Evolutionary conservation across 2,797 vertebrate species (phyloP).

Genomic region (Brachyalestes nurse): DNA sequence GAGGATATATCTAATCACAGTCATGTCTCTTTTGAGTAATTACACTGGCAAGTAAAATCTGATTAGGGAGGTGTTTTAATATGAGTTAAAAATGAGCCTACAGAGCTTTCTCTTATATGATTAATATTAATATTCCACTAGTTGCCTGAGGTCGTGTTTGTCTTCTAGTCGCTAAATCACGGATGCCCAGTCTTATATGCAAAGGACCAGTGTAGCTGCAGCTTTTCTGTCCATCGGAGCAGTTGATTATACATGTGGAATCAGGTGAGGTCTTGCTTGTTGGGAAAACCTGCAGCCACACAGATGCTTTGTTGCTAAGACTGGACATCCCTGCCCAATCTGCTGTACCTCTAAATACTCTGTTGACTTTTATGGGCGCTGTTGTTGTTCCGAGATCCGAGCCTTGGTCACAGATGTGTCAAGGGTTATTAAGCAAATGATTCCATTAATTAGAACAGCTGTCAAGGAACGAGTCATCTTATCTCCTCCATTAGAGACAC

Average conservation of each 20-base stretch:
- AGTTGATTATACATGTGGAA: too few relatives aligned
- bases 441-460: slow-evolving; percentile 64
- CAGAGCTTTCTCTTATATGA: background rate
- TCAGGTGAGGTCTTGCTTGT: too few relatives aligned
- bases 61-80: background rate
- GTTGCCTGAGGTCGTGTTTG: background rate
- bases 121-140: background rate
- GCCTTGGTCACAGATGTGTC: background rate
- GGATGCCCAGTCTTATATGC: too few relatives aligned
- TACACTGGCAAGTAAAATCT: slow-evolving; percentile 17
- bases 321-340: background rate
- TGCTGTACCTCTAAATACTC: background rate
- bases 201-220: too few relatives aligned
- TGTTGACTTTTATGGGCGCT: background rate
- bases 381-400: background rate
- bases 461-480: slow-evolving; percentile 53
- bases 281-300: too few relatives aligned
- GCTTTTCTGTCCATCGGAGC: too few relatives aligned
- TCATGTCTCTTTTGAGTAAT: background rate
- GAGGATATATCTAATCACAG: background rate
- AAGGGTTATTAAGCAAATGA: slow-evolving; percentile 58
- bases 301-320: too few relatives aligned
- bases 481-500: slow-evolving; percentile 22
- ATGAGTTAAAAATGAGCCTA: background rate
- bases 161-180: background rate